Conservation (phyloP, 2,797 vertebrate species). For the Acanthornis magna region DNA sequence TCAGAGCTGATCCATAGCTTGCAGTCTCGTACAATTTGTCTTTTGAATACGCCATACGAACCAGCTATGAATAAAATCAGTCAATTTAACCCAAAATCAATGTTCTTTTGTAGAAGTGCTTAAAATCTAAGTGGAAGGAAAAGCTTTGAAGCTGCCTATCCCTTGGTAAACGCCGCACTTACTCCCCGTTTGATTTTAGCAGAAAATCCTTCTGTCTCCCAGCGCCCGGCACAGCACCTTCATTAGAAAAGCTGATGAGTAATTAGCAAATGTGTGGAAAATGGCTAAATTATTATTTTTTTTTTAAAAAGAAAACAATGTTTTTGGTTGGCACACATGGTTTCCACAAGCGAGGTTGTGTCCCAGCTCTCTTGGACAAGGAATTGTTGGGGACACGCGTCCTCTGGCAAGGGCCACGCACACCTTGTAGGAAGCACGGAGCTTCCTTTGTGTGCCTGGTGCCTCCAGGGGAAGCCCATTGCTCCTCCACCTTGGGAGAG, state of each 20-base stretch:
- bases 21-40: conserved; percentile 59
- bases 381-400: background rate
- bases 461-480: conserved; percentile 46
- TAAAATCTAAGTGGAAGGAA: conserved; percentile 71
- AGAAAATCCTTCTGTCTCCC: background rate
- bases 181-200: conserved; percentile 11
- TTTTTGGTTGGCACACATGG: fast-evolving
- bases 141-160: conserved; percentile 69
- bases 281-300: background rate
- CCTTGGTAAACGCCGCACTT: conserved; percentile 42
- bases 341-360: fast-evolving
- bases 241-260: conserved; percentile 14
- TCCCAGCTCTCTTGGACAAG: fast-evolving
- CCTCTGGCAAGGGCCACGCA: background rate
- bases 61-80: conserved; percentile 73
- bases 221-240: background rate
- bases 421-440: background rate
- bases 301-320: background rate
- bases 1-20: conserved; percentile 51
- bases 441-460: conserved; percentile 21
- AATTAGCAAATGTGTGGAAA: conserved; percentile 26
- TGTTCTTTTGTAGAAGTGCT: conserved; percentile 71
- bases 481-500: conserved; percentile 52
- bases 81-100: conserved; percentile 72
- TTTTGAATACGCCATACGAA: conserved; percentile 63